Percentiles rank a stretch among this genome's conserved stretches.
Conservation (phyloP, 2,113 vertebrate genomes). For the Festucalex cinctus region DNA sequence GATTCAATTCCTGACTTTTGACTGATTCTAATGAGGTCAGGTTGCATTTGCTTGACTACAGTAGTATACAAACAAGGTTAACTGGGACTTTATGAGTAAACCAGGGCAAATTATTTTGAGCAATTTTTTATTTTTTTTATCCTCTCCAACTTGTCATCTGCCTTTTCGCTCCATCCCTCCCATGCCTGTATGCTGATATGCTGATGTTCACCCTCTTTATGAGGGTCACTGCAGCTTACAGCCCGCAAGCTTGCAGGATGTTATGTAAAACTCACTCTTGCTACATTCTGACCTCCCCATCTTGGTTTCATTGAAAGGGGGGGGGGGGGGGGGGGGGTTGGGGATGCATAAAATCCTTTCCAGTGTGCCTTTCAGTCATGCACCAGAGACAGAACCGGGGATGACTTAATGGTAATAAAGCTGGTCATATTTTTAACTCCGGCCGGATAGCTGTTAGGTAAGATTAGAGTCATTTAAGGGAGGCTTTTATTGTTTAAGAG, state of each 20-base stretch:
- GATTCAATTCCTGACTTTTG: too few relatives aligned
- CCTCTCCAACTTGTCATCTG: slow-evolving; percentile 20
- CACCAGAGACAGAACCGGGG: slow-evolving; percentile 36
- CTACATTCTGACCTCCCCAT: slow-evolving; percentile 39
- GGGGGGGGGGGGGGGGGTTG: too few relatives aligned
- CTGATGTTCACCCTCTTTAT: slow-evolving; percentile 41
- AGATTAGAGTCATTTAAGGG: slow-evolving; percentile 28
- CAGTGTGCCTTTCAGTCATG: slow-evolving; percentile 20
- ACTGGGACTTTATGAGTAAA: too few relatives aligned
- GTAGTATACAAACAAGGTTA: too few relatives aligned
- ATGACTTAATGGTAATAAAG: slow-evolving; percentile 19
- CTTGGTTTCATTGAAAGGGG: slow-evolving; percentile 22
- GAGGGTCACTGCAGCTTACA: slow-evolving; percentile 49
- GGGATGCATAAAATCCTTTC: slow-evolving; percentile 21
- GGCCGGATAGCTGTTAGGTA: slow-evolving; percentile 9
- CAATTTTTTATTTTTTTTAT: background rate
- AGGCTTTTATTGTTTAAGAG: slow-evolving; percentile 41
- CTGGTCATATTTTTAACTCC: slow-evolving; percentile 21
- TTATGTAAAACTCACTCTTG: slow-evolving; percentile 56
- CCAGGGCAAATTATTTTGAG: too few relatives aligned
- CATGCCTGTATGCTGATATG: slow-evolving; percentile 28
- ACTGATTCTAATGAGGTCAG: too few relatives aligned
- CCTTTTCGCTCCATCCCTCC: slow-evolving; percentile 17
- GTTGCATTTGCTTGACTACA: too few relatives aligned
- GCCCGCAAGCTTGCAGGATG: slow-evolving; percentile 33